Base-by-base conservation (phyloP, 1,140 invertebrate species). In the Brachionus plicatilis region DNA sequence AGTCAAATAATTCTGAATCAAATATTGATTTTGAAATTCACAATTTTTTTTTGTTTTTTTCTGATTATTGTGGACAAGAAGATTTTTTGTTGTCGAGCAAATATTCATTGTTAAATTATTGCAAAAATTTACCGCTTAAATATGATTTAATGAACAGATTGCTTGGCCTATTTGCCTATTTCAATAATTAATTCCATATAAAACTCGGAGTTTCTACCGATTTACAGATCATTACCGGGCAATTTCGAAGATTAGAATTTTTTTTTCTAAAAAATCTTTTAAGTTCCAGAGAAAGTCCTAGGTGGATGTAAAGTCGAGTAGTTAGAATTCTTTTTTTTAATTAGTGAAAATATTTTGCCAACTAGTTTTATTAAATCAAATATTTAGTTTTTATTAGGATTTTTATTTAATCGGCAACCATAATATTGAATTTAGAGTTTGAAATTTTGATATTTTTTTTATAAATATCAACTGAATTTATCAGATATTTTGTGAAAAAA, bases 1-100 rank as follows among this genome's bases (percentile, higher is more conserved):
- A 20, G 37, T 9, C 33, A 72, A 72, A 72, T 43, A 72, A 72
- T 43, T 43, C 17, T 72, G 33, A 43, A 43, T 45, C 41, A 72
- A 72, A 72, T 72, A 72, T 72, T 72, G 68, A 72, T 72, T 72
- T 72, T 72, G 66, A 33, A 68, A 72, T 72, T 37, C 68, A 8
- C 33, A 72, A 72, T 20, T 45, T 72, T 72, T 43, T 72, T 72
- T 68, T 68, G 12, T 33, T 33, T 68, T 68, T n/a, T 68, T 33
- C 27, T 33, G 27, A 33, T 68, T 68, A 1, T 68, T 33, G 66
- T 68, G 27, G 66, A 33, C 33, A 29, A 68, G 33, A 33, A 29
- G 66, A 33, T 68, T 33, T 68, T 68, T 68, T 68, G 27, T 68
- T 24, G n/a, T 20, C 43, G 41, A 47, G 17, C 41, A 72, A 72